Conservation (phyloP, 2,888 invertebrate genomes). For the Drosophila picticornis region DNA sequence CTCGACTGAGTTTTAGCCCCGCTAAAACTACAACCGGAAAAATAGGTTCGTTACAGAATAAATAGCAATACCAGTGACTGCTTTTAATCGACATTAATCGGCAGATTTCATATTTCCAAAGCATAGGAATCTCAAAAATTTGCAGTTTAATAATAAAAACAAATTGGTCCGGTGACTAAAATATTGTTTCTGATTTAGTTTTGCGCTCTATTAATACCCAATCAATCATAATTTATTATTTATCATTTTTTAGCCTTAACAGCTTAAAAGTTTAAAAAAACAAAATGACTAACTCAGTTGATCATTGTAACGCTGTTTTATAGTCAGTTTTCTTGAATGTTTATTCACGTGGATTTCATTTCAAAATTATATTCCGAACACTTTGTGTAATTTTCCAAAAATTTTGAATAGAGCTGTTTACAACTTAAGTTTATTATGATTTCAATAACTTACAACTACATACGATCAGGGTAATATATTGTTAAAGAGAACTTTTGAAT, state of each 20-base stretch:
- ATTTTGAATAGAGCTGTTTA: constrained; percentile 61
- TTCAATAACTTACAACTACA: constrained; percentile 74
- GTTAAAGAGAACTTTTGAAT: constrained; percentile 61
- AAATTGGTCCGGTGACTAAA: background rate
- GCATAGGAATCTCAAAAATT: background rate
- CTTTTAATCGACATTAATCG: background rate
- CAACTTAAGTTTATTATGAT: constrained; percentile 75
- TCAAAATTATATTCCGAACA: constrained; percentile 38
- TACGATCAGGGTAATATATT: constrained; percentile 58
- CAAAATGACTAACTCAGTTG: background rate
- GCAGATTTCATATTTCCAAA: background rate
- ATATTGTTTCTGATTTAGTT: background rate
- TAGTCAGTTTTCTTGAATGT: constrained; percentile 12
- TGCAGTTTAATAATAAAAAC: background rate
- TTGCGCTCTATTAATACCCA: background rate
- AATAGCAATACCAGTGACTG: background rate
- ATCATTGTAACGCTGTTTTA: constrained; percentile 4
- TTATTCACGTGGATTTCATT: constrained; percentile 26
- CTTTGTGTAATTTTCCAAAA: constrained; percentile 35
- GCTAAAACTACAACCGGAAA: no score
- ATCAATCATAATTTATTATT: background rate
- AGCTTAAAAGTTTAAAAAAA: background rate
- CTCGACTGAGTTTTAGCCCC: no score
- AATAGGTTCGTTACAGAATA: background rate
- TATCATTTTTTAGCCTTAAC: background rate